Percentiles rank a stretch among this genome's conserved stretches.
Evolutionary conservation across 2,797 vertebrate genomes (phyloP).

Genomic region (Argentina silus): DNA sequence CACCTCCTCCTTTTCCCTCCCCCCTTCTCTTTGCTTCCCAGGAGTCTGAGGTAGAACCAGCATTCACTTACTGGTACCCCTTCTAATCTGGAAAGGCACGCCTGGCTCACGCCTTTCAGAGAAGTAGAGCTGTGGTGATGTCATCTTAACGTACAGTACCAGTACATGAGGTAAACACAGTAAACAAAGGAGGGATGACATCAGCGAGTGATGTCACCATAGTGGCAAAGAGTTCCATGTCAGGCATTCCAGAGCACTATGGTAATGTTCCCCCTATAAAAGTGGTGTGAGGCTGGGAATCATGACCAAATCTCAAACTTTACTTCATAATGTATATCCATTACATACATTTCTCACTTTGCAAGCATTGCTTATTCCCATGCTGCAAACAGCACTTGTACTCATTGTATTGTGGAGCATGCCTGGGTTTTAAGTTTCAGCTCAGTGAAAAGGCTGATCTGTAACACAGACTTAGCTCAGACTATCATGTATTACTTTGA

Average conservation of each 20-base stretch:
- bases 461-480: conserved; percentile 29
- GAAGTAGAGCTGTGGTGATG: conserved; percentile 31
- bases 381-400: not conserved
- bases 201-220: conserved; percentile 48
- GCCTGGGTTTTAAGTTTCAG: conserved; percentile 1
- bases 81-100: not conserved
- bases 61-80: not conserved
- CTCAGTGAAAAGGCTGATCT: conserved; percentile 5
- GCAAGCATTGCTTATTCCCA: not conserved
- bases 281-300: not conserved
- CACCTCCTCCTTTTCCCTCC: not conserved
- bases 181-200: conserved; percentile 38
- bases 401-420: not conserved
- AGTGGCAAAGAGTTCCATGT: conserved; percentile 42
- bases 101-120: conserved; percentile 58
- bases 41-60: not conserved
- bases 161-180: not conserved
- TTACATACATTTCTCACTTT: not conserved
- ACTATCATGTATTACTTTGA: conserved; percentile 48
- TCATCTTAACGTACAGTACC: not conserved
- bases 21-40: not conserved
- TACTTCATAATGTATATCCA: not conserved
- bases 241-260: conserved; percentile 25
- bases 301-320: conserved; percentile 16
- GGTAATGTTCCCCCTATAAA: conserved; percentile 22